Conservation (phyloP, 2,888 invertebrate species). For the Gastracanthus pulcherrimus region DNA sequence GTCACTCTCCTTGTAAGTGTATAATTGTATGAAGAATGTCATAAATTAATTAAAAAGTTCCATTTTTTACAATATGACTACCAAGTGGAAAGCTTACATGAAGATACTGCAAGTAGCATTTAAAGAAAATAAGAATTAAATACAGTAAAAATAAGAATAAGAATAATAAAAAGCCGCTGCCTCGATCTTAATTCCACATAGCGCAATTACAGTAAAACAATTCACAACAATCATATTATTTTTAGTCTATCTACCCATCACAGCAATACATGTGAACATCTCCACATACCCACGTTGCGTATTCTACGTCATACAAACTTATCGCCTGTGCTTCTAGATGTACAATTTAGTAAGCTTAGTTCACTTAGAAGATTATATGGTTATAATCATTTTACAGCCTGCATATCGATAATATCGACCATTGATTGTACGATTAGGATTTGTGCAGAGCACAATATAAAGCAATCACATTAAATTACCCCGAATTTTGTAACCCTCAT, state of each 20-base stretch:
- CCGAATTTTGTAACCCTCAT: conserved; percentile 32
- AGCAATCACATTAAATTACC: conserved; percentile 68
- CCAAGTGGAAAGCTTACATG: too few species aligned
- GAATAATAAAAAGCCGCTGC: conserved; percentile 36
- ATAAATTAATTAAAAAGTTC: too few species aligned
- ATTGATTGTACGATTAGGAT: conserved; percentile 72
- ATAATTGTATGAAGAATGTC: too few species aligned
- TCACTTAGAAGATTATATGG: conserved; percentile 14
- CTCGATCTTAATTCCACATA: conserved; percentile 46
- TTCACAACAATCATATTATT: conserved; percentile 38
- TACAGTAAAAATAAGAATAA: not conserved
- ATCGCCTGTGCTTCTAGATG: conserved; percentile 19
- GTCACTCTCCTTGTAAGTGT: too few species aligned
- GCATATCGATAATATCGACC: conserved; percentile 62
- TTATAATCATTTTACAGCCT: conserved; percentile 52
- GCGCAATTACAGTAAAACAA: conserved; percentile 49
- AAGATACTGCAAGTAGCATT: too few species aligned
- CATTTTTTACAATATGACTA: too few species aligned
- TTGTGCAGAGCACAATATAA: conserved; percentile 66
- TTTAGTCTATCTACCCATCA: conserved; percentile 68
- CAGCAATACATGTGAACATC: conserved; percentile 64
- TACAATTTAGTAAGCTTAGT: conserved; percentile 41
- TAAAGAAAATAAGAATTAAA: not conserved
- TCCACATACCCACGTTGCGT: conserved; percentile 13
- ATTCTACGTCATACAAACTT: conserved; percentile 39